Evolutionary conservation across 2,888 invertebrate species (phyloP), one percentile per base, ranked within the genome.

Genomic region (Athalia rosae): DNA sequence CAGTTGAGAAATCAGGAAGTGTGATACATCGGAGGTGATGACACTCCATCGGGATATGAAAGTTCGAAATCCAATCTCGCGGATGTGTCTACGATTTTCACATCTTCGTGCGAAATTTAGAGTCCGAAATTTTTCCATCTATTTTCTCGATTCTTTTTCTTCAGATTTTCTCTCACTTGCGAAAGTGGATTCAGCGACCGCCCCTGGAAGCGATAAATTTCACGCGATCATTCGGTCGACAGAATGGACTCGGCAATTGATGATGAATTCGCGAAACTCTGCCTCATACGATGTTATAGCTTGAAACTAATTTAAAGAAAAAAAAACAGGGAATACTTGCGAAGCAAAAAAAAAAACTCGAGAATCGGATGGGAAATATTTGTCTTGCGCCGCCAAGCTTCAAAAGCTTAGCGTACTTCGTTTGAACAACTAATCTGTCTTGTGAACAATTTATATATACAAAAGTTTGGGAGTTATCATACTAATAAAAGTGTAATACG

Each of bases 1-100:
- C 43, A 53, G 56, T 56, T 56, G 69, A 69, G 56, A 50, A 28
- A 71, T 58, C 71, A 56, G 71, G 15, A 56, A 58, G 53, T 69
- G 9, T 15, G 58, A 45, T 58, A 58, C 50, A 28, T 8, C 71
- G 43, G 28, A 6, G 56, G 56, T 9, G 58, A 71, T 13, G 43
- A 56, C 45, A 28, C 13, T 58, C 45, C 45, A 13, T 45, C 13
- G 43, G 45, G 41, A n/a, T 56, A 53, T 11, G 6, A n/a, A 50
- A 9, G 50, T 11, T 56, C 50, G 13, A 15, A 8, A 13, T 69
- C 13, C 50, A 48, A 53, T 66, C 28, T 28, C 28, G 28, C 28
- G 28, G 28, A 28, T 28, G 28, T 28, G 1, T 28, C 28, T 28
- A 28, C 28, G 28, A 28, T 28, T 28, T 28, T 28, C 28, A 28